Percentiles rank a stretch among this genome's conserved stretches.
These are phyloP conservation scores for Sapayoa aenigma DNA, from an alignment of 2,113 vertebrate species.

Conservation along the genomic window DNA sequence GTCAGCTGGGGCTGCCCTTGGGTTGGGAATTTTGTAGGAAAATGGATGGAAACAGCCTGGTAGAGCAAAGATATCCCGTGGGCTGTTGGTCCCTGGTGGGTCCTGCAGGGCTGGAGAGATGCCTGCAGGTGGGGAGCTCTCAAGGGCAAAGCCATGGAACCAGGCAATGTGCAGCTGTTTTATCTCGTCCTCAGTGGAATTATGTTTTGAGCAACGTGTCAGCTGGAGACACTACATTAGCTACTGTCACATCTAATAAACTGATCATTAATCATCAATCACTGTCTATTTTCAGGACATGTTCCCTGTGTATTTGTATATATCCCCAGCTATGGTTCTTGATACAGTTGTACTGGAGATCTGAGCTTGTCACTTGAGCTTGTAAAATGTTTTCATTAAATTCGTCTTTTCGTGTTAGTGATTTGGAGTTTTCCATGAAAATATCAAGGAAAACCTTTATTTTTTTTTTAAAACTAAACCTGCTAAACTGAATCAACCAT, in stretches of 20 bases:
- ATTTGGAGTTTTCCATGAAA: neutral
- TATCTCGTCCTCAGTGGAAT: neutral
- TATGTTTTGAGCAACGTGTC: neutral
- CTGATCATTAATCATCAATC: slow-evolving; percentile 5
- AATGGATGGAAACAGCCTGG: neutral
- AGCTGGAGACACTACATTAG: neutral
- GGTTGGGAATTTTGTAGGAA: neutral
- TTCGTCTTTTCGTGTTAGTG: neutral
- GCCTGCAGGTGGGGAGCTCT: neutral
- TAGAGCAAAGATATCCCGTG: neutral
- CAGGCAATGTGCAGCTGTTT: neutral
- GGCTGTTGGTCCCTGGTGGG: neutral
- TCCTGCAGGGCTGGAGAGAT: neutral
- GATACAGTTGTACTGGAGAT: neutral
- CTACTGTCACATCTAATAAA: neutral
- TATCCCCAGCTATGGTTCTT: neutral
- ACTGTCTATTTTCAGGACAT: neutral
- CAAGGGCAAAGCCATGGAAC: neutral
- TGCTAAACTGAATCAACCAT: neutral
- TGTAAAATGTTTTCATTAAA: neutral
- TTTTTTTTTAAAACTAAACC: neutral
- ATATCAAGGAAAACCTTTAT: neutral
- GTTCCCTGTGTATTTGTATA: neutral
- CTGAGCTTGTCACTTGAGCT: neutral
- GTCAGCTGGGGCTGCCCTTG: neutral